These are phyloP conservation scores for Notarius quadriscutis DNA, from an alignment of 2,113 vertebrate species.

Conservation along the genomic window DNA sequence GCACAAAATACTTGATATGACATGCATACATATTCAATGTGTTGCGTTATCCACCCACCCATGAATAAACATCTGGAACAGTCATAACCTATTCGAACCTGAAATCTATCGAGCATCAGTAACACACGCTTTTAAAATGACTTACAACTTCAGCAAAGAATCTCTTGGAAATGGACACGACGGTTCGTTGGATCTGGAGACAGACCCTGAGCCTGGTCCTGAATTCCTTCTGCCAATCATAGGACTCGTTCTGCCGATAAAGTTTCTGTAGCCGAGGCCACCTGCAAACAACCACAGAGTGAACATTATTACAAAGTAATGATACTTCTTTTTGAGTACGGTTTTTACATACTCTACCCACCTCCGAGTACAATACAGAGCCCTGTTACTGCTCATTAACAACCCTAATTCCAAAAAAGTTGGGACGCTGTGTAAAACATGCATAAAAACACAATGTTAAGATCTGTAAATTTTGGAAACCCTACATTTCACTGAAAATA, in stretches of 20 bases:
- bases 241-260: slow-evolving; percentile 84
- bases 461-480: no score
- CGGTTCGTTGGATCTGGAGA: slow-evolving; percentile 84
- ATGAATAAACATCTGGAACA: background rate
- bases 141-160: slow-evolving; percentile 97
- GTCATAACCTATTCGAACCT: background rate
- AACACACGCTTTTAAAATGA: background rate
- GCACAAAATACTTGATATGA: no score
- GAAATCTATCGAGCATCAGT: background rate
- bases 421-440: no score
- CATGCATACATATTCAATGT: no score
- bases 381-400: no score
- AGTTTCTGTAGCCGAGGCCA: slow-evolving; percentile 93
- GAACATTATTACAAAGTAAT: no score
- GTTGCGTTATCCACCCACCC: background rate
- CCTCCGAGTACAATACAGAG: no score
- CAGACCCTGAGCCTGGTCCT: slow-evolving; percentile 87
- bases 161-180: slow-evolving; percentile 90
- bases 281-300: slow-evolving; percentile 63
- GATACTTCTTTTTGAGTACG: no score
- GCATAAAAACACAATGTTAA: no score
- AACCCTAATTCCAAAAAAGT: no score
- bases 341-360: no score
- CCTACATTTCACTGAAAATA: no score
- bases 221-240: slow-evolving; percentile 92